phyloP scores from a whole-genome alignment of 2,113 vertebrate species.

The Paraplagusia blochii region DNA sequence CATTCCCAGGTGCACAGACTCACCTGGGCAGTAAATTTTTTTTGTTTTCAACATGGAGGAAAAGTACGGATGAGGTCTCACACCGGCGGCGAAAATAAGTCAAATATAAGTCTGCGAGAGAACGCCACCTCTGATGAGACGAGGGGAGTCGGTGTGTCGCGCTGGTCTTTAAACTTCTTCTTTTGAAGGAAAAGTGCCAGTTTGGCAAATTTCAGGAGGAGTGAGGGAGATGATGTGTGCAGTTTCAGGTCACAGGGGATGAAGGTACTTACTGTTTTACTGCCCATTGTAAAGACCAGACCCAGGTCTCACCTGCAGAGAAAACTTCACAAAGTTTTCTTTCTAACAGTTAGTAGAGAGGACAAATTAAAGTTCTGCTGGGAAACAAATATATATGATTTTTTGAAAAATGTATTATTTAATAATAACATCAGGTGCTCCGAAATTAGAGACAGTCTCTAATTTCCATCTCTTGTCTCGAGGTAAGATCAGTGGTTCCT shows the following conservation, averaged over 20 bases:
- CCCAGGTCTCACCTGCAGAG: constrained; percentile 88
- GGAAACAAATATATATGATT: too few species aligned
- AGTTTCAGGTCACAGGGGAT: constrained; percentile 86
- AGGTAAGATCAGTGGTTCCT: too few species aligned
- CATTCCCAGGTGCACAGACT: not conserved
- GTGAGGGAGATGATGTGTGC: constrained; percentile 91
- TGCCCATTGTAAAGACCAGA: constrained; percentile 84
- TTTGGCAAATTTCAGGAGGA: constrained; percentile 92
- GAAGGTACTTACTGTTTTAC: constrained; percentile 86
- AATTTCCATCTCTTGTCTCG: too few species aligned
- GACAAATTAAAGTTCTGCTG: not conserved
- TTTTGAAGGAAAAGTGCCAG: constrained; percentile 90
- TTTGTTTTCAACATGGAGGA: not conserved
- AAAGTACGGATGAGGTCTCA: not conserved
- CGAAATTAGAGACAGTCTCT: too few species aligned
- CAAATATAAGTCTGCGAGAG: constrained; percentile 33
- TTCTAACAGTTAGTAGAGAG: not conserved
- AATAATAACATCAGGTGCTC: too few species aligned
- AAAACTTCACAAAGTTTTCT: constrained; percentile 83
- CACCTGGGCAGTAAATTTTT: not conserved
- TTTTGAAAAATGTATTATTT: too few species aligned
- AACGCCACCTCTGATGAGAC: constrained; percentile 86
- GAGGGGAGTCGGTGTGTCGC: constrained; percentile 85
- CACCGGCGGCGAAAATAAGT: too few species aligned
- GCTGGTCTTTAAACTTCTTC: constrained; percentile 65